Evolutionary conservation across 1,140 invertebrate species (phyloP), one percentile per base, ranked within the genome.

Genomic region (Palaemon carinicauda): DNA sequence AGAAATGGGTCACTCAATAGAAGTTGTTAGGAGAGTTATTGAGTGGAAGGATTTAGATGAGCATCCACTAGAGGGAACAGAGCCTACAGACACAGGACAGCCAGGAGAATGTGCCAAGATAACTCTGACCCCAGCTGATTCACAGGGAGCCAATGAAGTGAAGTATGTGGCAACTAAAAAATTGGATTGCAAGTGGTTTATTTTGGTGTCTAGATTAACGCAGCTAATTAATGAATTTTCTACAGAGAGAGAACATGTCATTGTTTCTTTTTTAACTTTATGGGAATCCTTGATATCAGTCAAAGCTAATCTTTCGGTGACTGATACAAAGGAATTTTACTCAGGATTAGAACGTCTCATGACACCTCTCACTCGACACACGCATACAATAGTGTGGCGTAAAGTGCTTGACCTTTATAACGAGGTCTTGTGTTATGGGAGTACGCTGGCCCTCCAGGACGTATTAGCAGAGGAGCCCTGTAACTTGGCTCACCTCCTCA

Each of bases 281-380:
- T 97, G 96, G 96, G 96, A 97, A 90, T 95, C 95, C 87, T 96
- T 96, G n/a, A 97, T 97, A 90, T 97, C 96, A 69, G 96, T 97
- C 0, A 96, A 96, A 91, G 96, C 96, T 17, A 97, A 97, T 92
- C 92, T 97, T 29, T 97, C 96, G 27, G 94, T 97, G 15, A 95
- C 96, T 82, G 96, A 97, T 90, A 97, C 96, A 3, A 96, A 97
- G 90, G 95, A 96, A 5, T 97, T 97, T 91, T 97, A 97, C 91
- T 94, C 95, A 24, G 94, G 97, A 90, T 91, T 97, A 83, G 95
- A 96, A 89, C 94, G 94, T 89, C 95, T 97, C 91, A 95, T 97
- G 29, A 92, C 94, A 77, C 92, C 96, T 69, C 91, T 97, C 50
- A 93, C 93, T 88, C 94, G 94, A n/a, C 94, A 94, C 88, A 91